A percentile compares a stretch with the other conserved stretches of the same genome.
These are phyloP conservation scores for Halocynthia aurantium DNA, from an alignment of 23 tunicate genomes.

Conservation along the genomic window DNA sequence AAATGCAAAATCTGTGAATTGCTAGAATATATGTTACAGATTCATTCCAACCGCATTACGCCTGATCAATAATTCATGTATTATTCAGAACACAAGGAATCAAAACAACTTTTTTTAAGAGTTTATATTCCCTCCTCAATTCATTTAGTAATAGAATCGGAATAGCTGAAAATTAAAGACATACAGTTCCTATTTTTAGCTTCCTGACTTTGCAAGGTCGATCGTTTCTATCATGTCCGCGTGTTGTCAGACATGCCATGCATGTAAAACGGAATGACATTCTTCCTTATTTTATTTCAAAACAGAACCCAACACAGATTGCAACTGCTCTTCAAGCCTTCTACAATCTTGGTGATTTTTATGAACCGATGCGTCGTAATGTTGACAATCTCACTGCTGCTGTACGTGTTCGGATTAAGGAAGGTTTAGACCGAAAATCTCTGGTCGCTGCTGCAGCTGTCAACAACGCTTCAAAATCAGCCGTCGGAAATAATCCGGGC, in stretches of 20 bases:
- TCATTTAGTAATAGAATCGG: too few relatives aligned
- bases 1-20: too few relatives aligned
- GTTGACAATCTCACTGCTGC: slow-evolving; percentile 23
- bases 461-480: background rate
- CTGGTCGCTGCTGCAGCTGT: background rate
- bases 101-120: too few relatives aligned
- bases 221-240: background rate
- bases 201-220: too few relatives aligned
- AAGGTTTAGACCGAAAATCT: slow-evolving; percentile 53
- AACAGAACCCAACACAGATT: slow-evolving; percentile 78
- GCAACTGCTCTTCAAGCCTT: slow-evolving; percentile 89
- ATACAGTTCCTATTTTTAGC: too few relatives aligned
- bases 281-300: too few relatives aligned
- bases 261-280: background rate
- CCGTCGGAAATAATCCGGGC: background rate
- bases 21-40: too few relatives aligned
- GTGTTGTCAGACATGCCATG: background rate
- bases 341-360: slow-evolving; percentile 74
- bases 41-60: too few relatives aligned
- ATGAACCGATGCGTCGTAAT: slow-evolving; percentile 32
- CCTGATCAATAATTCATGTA: too few relatives aligned
- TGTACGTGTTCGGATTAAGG: slow-evolving; percentile 27
- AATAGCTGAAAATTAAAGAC: too few relatives aligned
- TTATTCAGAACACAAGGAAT: too few relatives aligned
- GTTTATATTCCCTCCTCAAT: too few relatives aligned